These are phyloP conservation scores for Alexandromys fortis DNA, from an alignment of 2,113 vertebrate species.

Conservation along the genomic window DNA sequence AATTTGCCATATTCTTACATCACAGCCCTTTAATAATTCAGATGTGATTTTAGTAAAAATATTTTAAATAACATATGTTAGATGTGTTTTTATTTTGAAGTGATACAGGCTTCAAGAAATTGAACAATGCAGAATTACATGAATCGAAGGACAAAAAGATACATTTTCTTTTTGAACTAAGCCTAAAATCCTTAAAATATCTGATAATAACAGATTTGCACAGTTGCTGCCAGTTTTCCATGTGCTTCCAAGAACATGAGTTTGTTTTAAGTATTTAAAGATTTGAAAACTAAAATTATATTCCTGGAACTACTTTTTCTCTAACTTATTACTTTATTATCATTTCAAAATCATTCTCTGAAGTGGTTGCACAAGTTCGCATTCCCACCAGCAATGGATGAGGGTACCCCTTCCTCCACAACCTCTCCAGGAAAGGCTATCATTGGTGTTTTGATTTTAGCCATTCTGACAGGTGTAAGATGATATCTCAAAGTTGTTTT, in stretches of 20 bases:
- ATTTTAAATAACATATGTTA: background rate
- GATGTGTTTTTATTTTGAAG: background rate
- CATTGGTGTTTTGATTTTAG: no score
- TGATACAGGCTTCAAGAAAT: background rate
- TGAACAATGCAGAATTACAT: background rate
- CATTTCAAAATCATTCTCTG: background rate
- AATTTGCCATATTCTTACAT: background rate
- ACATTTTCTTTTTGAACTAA: background rate
- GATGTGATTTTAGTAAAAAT: background rate
- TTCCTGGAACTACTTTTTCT: background rate
- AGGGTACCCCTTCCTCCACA: no score
- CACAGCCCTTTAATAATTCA: background rate
- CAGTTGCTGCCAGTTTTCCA: background rate
- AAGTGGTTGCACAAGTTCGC: no score
- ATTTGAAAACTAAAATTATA: background rate
- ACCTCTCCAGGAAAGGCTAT: no score
- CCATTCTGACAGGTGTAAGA: no score
- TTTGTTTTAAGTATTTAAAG: background rate
- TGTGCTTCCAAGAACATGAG: background rate
- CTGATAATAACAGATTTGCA: background rate
- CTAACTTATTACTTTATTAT: background rate
- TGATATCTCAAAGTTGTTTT: no score
- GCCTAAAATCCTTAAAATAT: background rate
- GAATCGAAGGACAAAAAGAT: background rate
- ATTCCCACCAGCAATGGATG: no score